Evolutionary conservation across 2,113 vertebrate genomes (phyloP), one percentile per base, ranked within the genome.

Genomic region (Nothoprocta pentlandii): DNA sequence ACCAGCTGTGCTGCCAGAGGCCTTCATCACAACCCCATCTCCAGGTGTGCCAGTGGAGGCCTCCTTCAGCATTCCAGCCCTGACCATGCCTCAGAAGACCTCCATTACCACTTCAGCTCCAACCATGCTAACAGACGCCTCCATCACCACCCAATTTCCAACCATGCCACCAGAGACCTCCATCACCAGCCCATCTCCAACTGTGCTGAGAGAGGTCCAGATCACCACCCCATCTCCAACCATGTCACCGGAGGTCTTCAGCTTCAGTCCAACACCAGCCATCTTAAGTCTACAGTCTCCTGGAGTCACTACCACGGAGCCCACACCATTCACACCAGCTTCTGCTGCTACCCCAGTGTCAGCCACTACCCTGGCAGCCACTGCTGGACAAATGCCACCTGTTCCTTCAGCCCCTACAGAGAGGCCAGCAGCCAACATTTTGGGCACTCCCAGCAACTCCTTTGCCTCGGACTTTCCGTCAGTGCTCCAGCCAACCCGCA

Each of bases 121-220:
- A 32, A 22, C 42, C 9, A 14, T 28, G 23, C 47, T 12, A 1
- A 22, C 12, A 1, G 4, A 46, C 23, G 10, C 26, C 10, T 76
- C 46, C 51, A 22, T 36, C n/a, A 75, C 3, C 26, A n/a, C 4
- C 2, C 9, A 41, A 36, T 2, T 84, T 34, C 7, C 69, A 68
- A 3, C 41, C 1, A 7, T 53, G 21, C 34, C 10, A 8, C 36
- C 19, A 0, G 9, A 71, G 23, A 3, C 26, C 5, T 59, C 70
- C n/a, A 32, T 19, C 3, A 2, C 8, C 30, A 69, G 5, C 0
- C 39, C 14, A 22, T 44, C 81, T 74, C 3, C 66, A 74, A 0
- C 11, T 6, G 4, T 2, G 5, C 12, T 9, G 6, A 20, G 21
- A 0, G 3, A 63, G 34, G 0, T 21, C 10, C 58, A 42, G 34